A percentile compares a stretch with the other conserved stretches of the same genome.
These are phyloP conservation scores for Trochalopteron elliotii DNA, from an alignment of 2,113 vertebrate genomes.

Conservation along the genomic window DNA sequence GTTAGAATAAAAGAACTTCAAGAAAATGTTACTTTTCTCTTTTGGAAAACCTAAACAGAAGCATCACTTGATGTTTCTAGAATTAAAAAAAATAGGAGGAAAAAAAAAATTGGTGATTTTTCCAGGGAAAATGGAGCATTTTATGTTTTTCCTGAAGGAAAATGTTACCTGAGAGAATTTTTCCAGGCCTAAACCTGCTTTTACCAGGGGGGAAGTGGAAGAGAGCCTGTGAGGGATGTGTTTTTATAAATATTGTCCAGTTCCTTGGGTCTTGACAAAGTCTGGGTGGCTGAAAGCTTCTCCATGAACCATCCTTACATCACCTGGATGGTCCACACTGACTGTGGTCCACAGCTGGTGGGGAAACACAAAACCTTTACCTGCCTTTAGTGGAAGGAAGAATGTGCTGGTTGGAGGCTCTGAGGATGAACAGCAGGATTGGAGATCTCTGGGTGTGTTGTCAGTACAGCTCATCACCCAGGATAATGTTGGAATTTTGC, in stretches of 20 bases:
- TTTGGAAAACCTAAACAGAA: neutral
- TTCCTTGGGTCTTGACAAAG: neutral
- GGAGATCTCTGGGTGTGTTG: neutral
- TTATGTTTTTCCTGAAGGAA: neutral
- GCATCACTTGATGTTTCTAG: neutral
- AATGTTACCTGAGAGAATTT: neutral
- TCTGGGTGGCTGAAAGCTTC: neutral
- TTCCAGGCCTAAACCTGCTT: neutral
- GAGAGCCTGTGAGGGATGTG: neutral
- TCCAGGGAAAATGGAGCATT: neutral
- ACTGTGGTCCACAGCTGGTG: neutral
- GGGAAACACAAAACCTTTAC: neutral
- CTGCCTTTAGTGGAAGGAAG: neutral
- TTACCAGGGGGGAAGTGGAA: neutral
- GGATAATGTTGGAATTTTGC: neutral
- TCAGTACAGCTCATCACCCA: neutral
- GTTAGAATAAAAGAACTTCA: neutral
- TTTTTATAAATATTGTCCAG: neutral
- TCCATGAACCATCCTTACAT: neutral
- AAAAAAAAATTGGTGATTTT: neutral
- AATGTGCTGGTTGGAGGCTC: neutral
- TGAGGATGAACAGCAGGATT: neutral
- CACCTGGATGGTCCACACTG: neutral
- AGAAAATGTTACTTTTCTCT: neutral
- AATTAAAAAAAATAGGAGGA: neutral